phyloP scores from a whole-genome alignment of 2,113 vertebrate species.

The Ancistrus triradiatus region DNA sequence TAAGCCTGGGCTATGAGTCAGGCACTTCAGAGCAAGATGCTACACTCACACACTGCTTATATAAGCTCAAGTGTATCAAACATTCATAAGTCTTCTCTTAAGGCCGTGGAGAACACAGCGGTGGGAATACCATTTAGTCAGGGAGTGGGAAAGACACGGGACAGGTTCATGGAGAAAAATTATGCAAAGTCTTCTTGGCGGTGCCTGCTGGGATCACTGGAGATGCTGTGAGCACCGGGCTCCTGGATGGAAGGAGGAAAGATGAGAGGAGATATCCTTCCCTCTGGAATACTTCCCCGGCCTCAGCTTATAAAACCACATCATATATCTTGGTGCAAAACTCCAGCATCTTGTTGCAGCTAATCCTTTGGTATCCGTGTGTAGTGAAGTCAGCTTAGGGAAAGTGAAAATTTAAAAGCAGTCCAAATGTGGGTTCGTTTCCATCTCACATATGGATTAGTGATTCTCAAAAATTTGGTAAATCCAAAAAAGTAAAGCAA shows the following conservation, averaged over 20 bases:
- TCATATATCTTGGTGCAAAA: slow-evolving; percentile 22
- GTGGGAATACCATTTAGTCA: slow-evolving; percentile 16
- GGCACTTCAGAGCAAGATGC: background rate
- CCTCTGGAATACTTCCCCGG: slow-evolving; percentile 15
- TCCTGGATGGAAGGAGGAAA: slow-evolving; percentile 8
- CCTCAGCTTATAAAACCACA: slow-evolving; percentile 24
- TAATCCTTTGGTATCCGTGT: slow-evolving; percentile 20
- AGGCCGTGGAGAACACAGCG: background rate
- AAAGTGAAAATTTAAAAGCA: slow-evolving; percentile 9
- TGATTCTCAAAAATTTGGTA: background rate
- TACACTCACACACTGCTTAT: slow-evolving; percentile 26
- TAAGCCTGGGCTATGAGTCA: slow-evolving; percentile 32
- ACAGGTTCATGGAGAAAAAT: slow-evolving; percentile 6
- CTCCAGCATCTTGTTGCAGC: slow-evolving; percentile 23
- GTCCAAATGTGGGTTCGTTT: background rate
- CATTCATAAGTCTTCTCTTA: slow-evolving; percentile 27
- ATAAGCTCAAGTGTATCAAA: slow-evolving; percentile 34
- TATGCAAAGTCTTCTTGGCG: slow-evolving; percentile 2
- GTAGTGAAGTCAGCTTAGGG: slow-evolving; percentile 6
- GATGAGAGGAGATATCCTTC: slow-evolving; percentile 20
- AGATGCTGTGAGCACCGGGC: slow-evolving; percentile 3
- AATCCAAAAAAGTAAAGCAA: background rate
- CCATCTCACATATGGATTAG: background rate
- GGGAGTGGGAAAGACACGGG: background rate
- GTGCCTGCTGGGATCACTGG: slow-evolving; percentile 18